Percentiles rank a stretch among this genome's conserved stretches.
Evolutionary conservation across 2,113 vertebrate species (phyloP).

Genomic region (Tachysurus fulvidraco): DNA sequence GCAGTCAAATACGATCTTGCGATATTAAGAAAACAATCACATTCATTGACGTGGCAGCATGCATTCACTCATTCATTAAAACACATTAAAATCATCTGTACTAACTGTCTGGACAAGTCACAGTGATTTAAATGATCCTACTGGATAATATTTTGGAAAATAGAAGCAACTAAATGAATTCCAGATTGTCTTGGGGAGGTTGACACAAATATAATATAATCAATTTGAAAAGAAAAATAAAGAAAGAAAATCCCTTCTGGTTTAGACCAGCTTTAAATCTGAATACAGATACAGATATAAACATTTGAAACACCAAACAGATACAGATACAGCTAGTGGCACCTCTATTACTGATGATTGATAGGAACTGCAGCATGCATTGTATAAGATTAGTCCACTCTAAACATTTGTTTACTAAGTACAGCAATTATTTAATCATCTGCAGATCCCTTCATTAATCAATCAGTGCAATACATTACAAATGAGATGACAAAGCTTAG

Average conservation of each 20-base stretch:
- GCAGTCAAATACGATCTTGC: neutral
- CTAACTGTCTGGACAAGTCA: neutral
- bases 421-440: neutral
- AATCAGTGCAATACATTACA: neutral
- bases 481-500: neutral
- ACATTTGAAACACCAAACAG: neutral
- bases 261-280: neutral
- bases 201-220: too few species aligned
- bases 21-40: neutral
- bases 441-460: neutral
- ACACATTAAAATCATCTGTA: neutral
- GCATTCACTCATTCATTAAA: neutral
- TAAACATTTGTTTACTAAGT: neutral
- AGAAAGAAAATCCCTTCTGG: neutral
- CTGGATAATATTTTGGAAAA: neutral
- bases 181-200: neutral
- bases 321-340: neutral
- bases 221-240: neutral
- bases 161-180: neutral
- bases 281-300: neutral
- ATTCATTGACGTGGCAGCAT: neutral
- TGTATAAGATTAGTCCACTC: neutral
- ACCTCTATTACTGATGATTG: neutral
- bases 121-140: neutral
- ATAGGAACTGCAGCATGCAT: neutral